Base-by-base conservation (phyloP, 2,888 invertebrate genomes). In the Leucoptera coffeella region DNA sequence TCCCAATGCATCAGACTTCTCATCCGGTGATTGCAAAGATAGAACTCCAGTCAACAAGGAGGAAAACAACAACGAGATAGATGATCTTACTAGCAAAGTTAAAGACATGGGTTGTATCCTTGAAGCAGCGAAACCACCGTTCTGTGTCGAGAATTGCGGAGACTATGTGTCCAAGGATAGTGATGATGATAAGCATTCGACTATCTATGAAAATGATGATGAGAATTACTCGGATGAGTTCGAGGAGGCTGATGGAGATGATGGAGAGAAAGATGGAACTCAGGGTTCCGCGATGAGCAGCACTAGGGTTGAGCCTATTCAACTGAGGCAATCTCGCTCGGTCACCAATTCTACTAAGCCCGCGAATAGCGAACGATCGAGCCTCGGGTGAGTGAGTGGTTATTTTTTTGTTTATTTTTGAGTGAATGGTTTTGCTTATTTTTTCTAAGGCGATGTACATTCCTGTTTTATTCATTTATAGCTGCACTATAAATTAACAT, bases 21-120 rank as follows among this genome's bases (percentile, higher is more conserved):
- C 61, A 2, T 57, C 60, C 8, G 67, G 65, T 11, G 67, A 65
- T 34, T 50, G 47, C 52, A 61, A 60, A 50, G 47, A 35, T 47
- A 50, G 42, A 50, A 45, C 45, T 41, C 43, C 30, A 58, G 55
- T 50, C 52, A 51, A 48, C 32, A 51, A 47, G 39, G 71, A 72
- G 38, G 69, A 61, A 37, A 72, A 72, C 36, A 72, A 72, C 38
- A 71, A 72, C 49, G 61, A 65, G 33, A 42, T 71, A 28, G 55
- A 69, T 53, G 59, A 55, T 26, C 41, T 72, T 5, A 56, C 67
- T 4, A 58, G 62, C 32, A 53, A 64, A n/a, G 38, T 72, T 2
- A 50, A 59, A 4, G 54, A 55, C 33, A 72, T 72, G 71, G 71
- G 71, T 12, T 71, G 69, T 32, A 58, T 71, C 24, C 61, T 67